These are phyloP conservation scores for Coreius guichenoti DNA, from an alignment of 2,797 vertebrate genomes.

Conservation along the genomic window DNA sequence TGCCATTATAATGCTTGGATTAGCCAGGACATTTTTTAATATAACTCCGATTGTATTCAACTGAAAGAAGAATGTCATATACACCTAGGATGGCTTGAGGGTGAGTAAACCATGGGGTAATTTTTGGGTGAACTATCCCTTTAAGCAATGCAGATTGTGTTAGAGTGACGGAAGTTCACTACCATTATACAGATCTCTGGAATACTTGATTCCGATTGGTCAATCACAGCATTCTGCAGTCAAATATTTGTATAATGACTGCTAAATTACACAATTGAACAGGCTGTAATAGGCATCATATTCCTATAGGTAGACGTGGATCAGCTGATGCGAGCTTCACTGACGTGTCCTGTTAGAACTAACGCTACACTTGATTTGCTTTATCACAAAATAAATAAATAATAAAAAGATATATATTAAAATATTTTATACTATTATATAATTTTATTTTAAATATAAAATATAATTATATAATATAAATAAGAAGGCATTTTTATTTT, in stretches of 20 bases:
- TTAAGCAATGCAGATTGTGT: background rate
- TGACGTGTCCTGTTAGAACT: background rate
- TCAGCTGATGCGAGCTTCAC: background rate
- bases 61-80: no score
- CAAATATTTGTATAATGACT: background rate
- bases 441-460: background rate
- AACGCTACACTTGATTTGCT: background rate
- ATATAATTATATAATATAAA: background rate
- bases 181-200: background rate
- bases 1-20: no score
- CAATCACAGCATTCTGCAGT: background rate
- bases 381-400: background rate
- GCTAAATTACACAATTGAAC: background rate
- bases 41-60: no score
- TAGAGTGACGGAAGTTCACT: background rate
- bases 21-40: no score
- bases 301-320: background rate
- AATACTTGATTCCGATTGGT: constrained; percentile 2
- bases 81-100: no score
- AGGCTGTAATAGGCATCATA: background rate
- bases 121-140: no score
- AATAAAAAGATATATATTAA: no score
- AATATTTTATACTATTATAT: background rate
- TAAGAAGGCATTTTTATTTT: background rate
- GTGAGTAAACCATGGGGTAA: no score